phyloP scores from a whole-genome alignment of 2,797 vertebrate genomes.

The Acipenser transmontanus region DNA sequence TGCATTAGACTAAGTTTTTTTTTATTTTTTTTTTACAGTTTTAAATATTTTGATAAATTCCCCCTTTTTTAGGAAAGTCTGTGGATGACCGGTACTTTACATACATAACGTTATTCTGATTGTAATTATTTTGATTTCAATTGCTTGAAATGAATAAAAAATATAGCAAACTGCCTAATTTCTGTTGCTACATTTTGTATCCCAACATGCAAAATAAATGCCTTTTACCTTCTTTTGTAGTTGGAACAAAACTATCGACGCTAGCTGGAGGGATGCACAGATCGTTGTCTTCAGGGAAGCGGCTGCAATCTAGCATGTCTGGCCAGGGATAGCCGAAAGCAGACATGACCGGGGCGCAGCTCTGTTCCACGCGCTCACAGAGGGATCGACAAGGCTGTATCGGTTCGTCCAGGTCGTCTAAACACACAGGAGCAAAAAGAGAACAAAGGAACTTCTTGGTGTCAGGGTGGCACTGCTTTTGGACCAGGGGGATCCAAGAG shows the following conservation, averaged over 20 bases:
- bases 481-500: slow-evolving; percentile 76
- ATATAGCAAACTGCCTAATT: no score
- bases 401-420: slow-evolving; percentile 88
- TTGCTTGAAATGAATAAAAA: no score
- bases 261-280: slow-evolving; percentile 86
- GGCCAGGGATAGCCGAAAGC: slow-evolving; percentile 97
- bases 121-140: no score
- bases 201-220: no score
- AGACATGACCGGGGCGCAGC: slow-evolving; percentile 92
- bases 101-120: no score
- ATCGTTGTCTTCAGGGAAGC: slow-evolving; percentile 89
- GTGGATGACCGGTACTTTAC: no score
- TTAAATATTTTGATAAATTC: no score
- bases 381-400: slow-evolving; percentile 91
- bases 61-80: no score
- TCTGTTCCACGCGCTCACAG: slow-evolving; percentile 80
- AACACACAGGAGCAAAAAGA: slow-evolving; percentile 74
- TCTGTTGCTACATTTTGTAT: no score
- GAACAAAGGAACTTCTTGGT: slow-evolving; percentile 79
- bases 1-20: no score
- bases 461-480: slow-evolving; percentile 71
- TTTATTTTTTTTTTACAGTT: no score
- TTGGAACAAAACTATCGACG: slow-evolving; percentile 65
- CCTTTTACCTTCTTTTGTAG: slow-evolving; percentile 76
- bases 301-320: slow-evolving; percentile 87